A percentile compares a stretch with the other conserved stretches of the same genome.
phyloP scores from a whole-genome alignment of 2,888 invertebrate genomes.

The Neoitamus cyanurus region DNA sequence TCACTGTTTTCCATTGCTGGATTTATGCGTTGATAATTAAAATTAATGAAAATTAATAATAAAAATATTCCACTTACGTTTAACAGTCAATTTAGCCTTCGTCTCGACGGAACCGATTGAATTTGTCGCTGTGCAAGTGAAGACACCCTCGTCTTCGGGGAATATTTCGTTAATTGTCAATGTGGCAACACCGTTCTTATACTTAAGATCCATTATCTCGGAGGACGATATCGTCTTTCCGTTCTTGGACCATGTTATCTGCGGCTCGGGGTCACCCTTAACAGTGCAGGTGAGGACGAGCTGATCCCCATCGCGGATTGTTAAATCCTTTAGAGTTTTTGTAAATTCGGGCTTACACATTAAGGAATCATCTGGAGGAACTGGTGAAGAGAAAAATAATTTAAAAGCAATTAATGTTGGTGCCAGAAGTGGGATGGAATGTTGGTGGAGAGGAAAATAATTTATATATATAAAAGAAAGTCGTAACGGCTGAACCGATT shows the following conservation, averaged over 20 bases:
- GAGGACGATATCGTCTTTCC: slow-evolving; percentile 79
- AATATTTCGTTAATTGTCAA: slow-evolving; percentile 92
- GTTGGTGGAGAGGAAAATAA: too few species aligned
- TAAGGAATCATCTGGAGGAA: slow-evolving; percentile 85
- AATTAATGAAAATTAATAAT: not conserved
- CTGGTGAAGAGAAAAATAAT: slow-evolving; percentile 69
- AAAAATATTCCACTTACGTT: slow-evolving; percentile 72
- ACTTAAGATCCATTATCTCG: slow-evolving; percentile 90
- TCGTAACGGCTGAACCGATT: too few species aligned
- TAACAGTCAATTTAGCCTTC: slow-evolving; percentile 84
- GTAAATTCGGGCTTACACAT: slow-evolving; percentile 91
- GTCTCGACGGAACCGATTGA: slow-evolving; percentile 88
- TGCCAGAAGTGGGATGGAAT: too few species aligned
- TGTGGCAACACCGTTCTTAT: slow-evolving; percentile 89
- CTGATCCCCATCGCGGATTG: slow-evolving; percentile 89
- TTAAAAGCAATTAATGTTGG: too few species aligned
- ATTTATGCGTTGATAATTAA: not conserved
- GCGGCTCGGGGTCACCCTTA: slow-evolving; percentile 92
- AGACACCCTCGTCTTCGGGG: slow-evolving; percentile 94
- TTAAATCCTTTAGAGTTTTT: slow-evolving; percentile 78
- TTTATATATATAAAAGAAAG: too few species aligned
- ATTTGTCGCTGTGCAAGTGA: slow-evolving; percentile 91
- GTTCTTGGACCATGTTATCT: slow-evolving; percentile 90
- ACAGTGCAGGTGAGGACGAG: slow-evolving; percentile 85
- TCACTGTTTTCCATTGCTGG: slow-evolving; percentile 74